A percentile compares a stretch with the other conserved stretches of the same genome.
Conservation (phyloP, 2,797 vertebrate species). For the Gambelia wislizenii region DNA sequence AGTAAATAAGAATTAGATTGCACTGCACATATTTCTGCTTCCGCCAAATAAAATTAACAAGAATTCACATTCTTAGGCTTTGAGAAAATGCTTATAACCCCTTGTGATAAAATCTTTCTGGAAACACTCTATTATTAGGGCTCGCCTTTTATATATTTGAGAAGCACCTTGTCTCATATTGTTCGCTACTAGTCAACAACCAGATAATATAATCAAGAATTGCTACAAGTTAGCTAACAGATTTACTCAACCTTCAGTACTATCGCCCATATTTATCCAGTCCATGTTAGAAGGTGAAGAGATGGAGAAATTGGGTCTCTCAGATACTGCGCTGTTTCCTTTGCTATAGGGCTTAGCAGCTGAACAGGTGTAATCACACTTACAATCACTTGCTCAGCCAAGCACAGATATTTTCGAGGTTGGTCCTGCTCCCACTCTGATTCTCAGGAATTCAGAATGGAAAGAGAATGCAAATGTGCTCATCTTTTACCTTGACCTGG, state of each 20-base stretch:
- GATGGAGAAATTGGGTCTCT: background rate
- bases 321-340: background rate
- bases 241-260: background rate
- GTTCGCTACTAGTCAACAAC: background rate
- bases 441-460: no score
- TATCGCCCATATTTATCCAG: background rate
- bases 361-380: constrained; percentile 32
- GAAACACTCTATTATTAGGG: background rate
- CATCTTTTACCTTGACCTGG: background rate
- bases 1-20: background rate
- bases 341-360: background rate
- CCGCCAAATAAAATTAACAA: constrained; percentile 42
- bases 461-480: background rate
- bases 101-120: background rate
- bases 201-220: constrained; percentile 3
- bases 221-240: background rate
- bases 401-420: constrained; percentile 27
- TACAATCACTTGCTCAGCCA: constrained; percentile 17
- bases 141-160: background rate
- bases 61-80: background rate
- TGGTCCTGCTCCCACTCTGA: no score
- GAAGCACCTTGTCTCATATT: background rate
- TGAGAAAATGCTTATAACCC: background rate
- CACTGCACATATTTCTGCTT: background rate
- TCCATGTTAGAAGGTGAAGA: background rate